A percentile compares a stretch with the other conserved stretches of the same genome.
These are phyloP conservation scores for Latrodectus hesperus DNA, from an alignment of 2,888 invertebrate genomes.

Conservation along the genomic window DNA sequence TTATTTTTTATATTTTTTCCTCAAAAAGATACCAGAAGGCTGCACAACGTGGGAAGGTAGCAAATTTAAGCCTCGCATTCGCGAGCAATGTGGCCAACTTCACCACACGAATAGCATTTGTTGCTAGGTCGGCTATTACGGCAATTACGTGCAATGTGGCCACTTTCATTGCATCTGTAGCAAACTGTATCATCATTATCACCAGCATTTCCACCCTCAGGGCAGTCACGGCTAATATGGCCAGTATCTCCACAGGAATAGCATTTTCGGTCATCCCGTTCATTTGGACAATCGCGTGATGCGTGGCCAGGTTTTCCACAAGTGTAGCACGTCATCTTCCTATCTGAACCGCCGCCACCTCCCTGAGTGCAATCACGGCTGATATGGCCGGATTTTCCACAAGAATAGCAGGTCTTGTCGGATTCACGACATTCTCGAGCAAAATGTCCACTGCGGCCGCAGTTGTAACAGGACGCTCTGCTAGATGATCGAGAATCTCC, in stretches of 20 bases:
- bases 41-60: slow-evolving; percentile 70
- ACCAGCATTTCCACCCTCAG: slow-evolving; percentile 66
- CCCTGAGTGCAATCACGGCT: slow-evolving; percentile 85
- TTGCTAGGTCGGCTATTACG: slow-evolving; percentile 70
- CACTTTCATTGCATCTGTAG: slow-evolving; percentile 75
- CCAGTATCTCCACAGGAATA: slow-evolving; percentile 75
- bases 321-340: slow-evolving; percentile 73
- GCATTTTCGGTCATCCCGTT: slow-evolving; percentile 73
- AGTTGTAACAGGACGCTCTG: slow-evolving; percentile 89
- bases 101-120: slow-evolving; percentile 75
- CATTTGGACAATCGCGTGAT: slow-evolving; percentile 74
- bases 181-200: slow-evolving; percentile 68
- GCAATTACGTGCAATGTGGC: slow-evolving; percentile 76
- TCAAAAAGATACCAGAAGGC: slow-evolving; percentile 66
- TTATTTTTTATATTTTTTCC: slow-evolving; percentile 21
- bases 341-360: slow-evolving; percentile 75
- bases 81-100: slow-evolving; percentile 76
- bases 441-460: slow-evolving; percentile 93
- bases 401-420: slow-evolving; percentile 83
- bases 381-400: slow-evolving; percentile 94
- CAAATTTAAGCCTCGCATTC: slow-evolving; percentile 73
- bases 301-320: slow-evolving; percentile 75
- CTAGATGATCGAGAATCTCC: slow-evolving; percentile 39
- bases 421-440: slow-evolving; percentile 95
- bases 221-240: slow-evolving; percentile 75